Base-by-base conservation (phyloP, 1,140 invertebrate genomes). In the Drosophila ananassae region DNA sequence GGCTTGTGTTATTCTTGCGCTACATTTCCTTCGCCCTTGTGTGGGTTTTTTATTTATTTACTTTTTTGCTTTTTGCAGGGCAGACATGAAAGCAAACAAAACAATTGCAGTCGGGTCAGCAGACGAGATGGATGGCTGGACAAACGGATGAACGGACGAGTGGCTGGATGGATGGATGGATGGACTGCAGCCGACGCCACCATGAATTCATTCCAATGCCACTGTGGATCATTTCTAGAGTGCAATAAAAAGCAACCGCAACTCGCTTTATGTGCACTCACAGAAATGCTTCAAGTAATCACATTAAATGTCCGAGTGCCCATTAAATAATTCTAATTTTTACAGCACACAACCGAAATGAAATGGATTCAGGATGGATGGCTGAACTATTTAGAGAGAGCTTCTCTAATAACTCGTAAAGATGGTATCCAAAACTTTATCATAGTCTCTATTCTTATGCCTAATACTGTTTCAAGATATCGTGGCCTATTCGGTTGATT, bases 11-110 rank as follows among this genome's bases (percentile, higher is more conserved):
- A 63, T 87, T 83, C 66, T 79, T 83, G 58, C 48, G 79, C 61
- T 67, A 69, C 73, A 81, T 64, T 83, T 69, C 61, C 77, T 30
- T 53, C 60, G 52, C 39, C 46, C 12, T 17, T 41, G 34, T 67
- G 55, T 28, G 55, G 39, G 48, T 46, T 5, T 17, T 53, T 50
- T 59, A 57, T 73, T 22, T 44, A 34, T 51, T 60, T 72, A 21
- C 25, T 28, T 51, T 32, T 41, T 60, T 73, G 62, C 51, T 64
- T 73, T 74, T 54, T 66, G 82, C 78, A 75, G 41, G 64, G 68
- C 83, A 77, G 82, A 81, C 82, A 77, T 61, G 41, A 74, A 79
- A 89, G 67, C 76, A 87, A 89, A 83, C 72, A 87, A 76, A 73
- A 82, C 83, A 87, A 89, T 79, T 82, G 78, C 82, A 89, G 64